Conservation (phyloP, 2,888 invertebrate genomes). For the Melieria crassipennis region DNA sequence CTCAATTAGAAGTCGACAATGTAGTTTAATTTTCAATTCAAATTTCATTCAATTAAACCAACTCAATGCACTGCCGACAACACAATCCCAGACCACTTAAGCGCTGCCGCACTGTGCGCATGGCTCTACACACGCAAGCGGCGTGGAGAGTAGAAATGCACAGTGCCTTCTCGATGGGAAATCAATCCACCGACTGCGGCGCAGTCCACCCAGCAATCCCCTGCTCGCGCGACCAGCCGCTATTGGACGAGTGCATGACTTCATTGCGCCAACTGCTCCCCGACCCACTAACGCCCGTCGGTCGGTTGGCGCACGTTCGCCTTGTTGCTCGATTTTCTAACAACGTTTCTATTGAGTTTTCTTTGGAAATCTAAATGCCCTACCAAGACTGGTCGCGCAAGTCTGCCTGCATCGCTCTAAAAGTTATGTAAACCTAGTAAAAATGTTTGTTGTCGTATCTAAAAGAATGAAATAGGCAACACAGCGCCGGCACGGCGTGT, state of each 20-base stretch:
- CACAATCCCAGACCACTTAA: no score
- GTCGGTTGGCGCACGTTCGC: slow-evolving; percentile 14
- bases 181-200: no score
- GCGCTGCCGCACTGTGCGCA: no score
- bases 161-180: no score
- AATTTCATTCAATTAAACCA: not conserved
- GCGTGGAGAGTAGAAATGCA: no score
- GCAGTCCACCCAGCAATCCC: not conserved
- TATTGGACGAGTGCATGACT: not conserved
- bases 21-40: not conserved
- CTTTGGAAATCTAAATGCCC: slow-evolving; percentile 60
- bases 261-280: not conserved
- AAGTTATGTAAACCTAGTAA: slow-evolving; percentile 63
- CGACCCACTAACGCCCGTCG: not conserved
- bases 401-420: slow-evolving; percentile 39
- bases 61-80: no score
- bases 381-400: slow-evolving; percentile 11
- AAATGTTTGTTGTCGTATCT: slow-evolving; percentile 66
- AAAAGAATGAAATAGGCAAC: slow-evolving; percentile 56
- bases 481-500: not conserved
- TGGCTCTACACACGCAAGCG: no score
- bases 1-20: no score
- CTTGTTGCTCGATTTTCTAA: slow-evolving; percentile 50
- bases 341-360: slow-evolving; percentile 61
- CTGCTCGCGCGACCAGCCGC: not conserved